Percentiles rank a stretch among this genome's conserved stretches.
Evolutionary conservation across 2,113 vertebrate genomes (phyloP).

Genomic region (Corydoras maculifer): DNA sequence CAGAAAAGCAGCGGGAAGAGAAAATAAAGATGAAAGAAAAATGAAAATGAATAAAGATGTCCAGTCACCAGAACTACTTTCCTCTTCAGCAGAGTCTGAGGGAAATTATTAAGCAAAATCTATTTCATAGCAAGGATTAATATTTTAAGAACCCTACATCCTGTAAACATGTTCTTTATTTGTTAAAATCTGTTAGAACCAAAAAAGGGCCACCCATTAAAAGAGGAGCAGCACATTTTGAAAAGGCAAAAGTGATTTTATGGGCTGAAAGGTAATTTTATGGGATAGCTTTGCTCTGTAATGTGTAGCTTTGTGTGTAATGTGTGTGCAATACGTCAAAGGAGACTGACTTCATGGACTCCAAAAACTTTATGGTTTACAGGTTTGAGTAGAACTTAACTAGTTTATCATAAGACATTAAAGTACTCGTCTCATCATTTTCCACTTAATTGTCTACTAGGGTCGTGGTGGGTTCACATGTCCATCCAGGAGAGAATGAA

Average conservation of each 20-base stretch:
- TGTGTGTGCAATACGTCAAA: too few relatives aligned
- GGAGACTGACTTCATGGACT: too few relatives aligned
- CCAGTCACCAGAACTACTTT: not conserved
- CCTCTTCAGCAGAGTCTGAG: not conserved
- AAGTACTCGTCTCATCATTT: too few relatives aligned
- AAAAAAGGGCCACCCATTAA: constrained; percentile 38
- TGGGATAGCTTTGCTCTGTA: constrained; percentile 40
- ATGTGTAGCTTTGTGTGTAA: not conserved
- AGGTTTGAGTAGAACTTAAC: too few relatives aligned
- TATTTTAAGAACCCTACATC: constrained; percentile 3
- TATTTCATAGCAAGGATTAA: not conserved
- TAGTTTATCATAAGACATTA: too few relatives aligned
- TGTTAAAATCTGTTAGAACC: constrained; percentile 24
- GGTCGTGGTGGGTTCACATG: too few relatives aligned
- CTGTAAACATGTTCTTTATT: constrained; percentile 39
- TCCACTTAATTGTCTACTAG: too few relatives aligned
- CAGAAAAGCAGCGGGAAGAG: too few relatives aligned
- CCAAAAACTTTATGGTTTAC: too few relatives aligned
- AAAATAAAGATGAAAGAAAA: too few relatives aligned
- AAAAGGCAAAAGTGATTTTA: constrained; percentile 48
- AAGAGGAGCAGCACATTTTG: constrained; percentile 16
- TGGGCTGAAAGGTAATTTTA: constrained; percentile 34
- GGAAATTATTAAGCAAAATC: not conserved
- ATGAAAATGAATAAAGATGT: too few relatives aligned
- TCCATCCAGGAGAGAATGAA: too few relatives aligned